Percentiles rank a stretch among this genome's conserved stretches.
Conservation (phyloP, 1,140 invertebrate genomes). For the Ceratina japonica region DNA sequence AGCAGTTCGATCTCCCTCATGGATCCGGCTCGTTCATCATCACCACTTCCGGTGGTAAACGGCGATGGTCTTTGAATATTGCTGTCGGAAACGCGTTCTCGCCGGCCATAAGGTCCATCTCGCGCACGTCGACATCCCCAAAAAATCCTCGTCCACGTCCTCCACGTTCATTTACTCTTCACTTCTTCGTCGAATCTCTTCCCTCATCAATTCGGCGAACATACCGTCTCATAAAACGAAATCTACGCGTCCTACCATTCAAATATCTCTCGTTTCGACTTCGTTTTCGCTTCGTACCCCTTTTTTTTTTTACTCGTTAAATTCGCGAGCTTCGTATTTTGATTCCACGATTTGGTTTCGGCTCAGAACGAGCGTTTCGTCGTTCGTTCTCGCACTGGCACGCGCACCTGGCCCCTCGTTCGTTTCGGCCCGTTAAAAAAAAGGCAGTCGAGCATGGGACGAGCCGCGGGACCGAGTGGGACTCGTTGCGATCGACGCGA, state of each 20-base stretch:
- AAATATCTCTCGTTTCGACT: background rate
- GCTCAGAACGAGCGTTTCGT: background rate
- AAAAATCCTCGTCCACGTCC: background rate
- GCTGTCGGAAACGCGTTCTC: conserved; percentile 58
- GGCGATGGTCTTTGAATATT: background rate
- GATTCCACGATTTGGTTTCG: background rate
- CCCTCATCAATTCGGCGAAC: background rate
- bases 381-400: conserved; percentile 30
- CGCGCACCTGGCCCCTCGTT: conserved; percentile 34
- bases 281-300: background rate
- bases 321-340: background rate
- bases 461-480: background rate
- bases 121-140: conserved; percentile 57
- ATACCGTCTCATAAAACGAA: background rate
- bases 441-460: conserved; percentile 37
- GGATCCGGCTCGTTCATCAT: conserved; percentile 46
- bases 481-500: conserved; percentile 57
- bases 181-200: background rate
- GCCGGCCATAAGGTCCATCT: conserved; percentile 53
- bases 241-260: background rate
- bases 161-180: background rate
- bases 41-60: conserved; percentile 43
- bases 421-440: conserved; percentile 7
- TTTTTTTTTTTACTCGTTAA: background rate
- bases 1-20: conserved; percentile 36